These are phyloP conservation scores for Rhagium mordax DNA, from an alignment of 2,888 invertebrate genomes.

Conservation along the genomic window DNA sequence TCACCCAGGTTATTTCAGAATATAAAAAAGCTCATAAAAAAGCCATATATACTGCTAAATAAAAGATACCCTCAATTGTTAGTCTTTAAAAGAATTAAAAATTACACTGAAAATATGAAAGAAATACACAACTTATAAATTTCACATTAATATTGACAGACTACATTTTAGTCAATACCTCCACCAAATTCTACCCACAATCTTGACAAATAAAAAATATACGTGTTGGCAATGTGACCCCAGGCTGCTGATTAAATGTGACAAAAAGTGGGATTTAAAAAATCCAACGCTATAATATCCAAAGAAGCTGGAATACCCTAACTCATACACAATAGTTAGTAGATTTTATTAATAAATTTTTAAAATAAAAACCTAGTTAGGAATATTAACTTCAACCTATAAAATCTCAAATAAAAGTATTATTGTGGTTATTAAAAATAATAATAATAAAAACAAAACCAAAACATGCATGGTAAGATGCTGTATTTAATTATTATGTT, in stretches of 20 bases:
- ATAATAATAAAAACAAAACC: constrained; percentile 3
- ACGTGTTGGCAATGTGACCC: constrained; percentile 62
- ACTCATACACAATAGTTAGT: constrained; percentile 19
- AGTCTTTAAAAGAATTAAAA: not conserved
- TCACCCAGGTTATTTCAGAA: not conserved
- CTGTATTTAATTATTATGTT: constrained; percentile 53
- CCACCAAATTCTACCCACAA: constrained; percentile 3
- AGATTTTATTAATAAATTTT: constrained; percentile 8
- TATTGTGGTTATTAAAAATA: constrained; percentile 48
- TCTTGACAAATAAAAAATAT: constrained; percentile 2
- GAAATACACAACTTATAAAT: not conserved
- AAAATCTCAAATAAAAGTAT: constrained; percentile 25
- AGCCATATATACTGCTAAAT: not conserved
- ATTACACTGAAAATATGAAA: not conserved
- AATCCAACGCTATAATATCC: constrained; percentile 8
- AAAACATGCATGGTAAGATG: constrained; percentile 57
- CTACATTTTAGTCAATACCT: constrained; percentile 5
- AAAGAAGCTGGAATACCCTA: constrained; percentile 12
- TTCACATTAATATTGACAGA: not conserved
- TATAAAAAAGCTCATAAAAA: not conserved
- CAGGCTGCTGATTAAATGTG: constrained; percentile 58
- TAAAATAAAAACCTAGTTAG: constrained; percentile 22
- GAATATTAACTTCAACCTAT: constrained; percentile 26
- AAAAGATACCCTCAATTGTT: not conserved
- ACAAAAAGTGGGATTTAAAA: constrained; percentile 33